Base-by-base conservation (phyloP, 2,797 vertebrate species). In the Melanotaenia maccullochi region DNA sequence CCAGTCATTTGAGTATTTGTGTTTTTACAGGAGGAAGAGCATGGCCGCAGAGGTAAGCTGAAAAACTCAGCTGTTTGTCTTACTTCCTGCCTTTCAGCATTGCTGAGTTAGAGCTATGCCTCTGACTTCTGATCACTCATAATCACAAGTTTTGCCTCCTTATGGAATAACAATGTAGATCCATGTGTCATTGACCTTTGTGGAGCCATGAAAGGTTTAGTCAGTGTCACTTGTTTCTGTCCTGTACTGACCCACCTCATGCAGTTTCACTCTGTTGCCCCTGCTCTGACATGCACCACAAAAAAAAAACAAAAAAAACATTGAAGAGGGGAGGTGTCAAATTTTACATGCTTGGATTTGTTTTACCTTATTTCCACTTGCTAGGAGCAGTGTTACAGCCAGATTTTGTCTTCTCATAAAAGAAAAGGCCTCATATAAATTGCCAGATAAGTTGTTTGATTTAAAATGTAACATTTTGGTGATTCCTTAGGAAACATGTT, bases 1-100 rank as follows among this genome's bases (percentile, higher is more conserved):
- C 56, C 58, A 80, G 49, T 86, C 52, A 86, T 64, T 54, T 47
- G 42, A 80, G 30, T 60, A 16, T 84, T 71, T 82, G 30, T 62
- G 18, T 49, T 24, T 65, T 85, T 69, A 44, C 83, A 95, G 94
- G 94, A 93, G 61, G 94, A 95, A 79, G 94, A 93, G 65, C 84
- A 72, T 58, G 90, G 91, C 55, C 83, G 62, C 65, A 90, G 91
- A 93, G 94, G 94, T 95, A 92, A 93, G 93, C 86, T 84, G 30
- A 81, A 75, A 47, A 62, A 60, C 38, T 33, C 9, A 1, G 3
- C 55, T 76, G 47, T 73, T 75, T 20, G 69, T 75, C 59, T 58
- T 61, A 33, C 67, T 57, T 76, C 30, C 60, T 68, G 59, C 30
- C 18, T 55, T 49, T 44, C 75, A 65, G 38, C 78, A 30, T 13